phyloP scores from a whole-genome alignment of 2,113 vertebrate genomes.

The Vombatus ursinus region DNA sequence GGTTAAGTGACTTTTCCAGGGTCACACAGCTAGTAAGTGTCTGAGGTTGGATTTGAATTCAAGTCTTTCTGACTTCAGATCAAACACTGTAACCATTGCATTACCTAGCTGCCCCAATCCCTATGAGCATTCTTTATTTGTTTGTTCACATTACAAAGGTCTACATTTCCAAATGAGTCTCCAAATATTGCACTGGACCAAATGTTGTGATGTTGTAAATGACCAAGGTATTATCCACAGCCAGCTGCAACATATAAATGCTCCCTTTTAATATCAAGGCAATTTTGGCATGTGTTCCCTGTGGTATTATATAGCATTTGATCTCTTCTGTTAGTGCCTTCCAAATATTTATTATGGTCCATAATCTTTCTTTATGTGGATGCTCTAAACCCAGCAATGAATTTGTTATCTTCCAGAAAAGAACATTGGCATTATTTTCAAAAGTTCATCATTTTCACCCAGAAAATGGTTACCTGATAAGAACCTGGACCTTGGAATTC shows the following conservation, averaged over 20 bases:
- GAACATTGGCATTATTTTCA: not conserved
- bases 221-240: constrained; percentile 60
- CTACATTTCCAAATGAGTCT: constrained; percentile 53
- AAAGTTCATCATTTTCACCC: constrained; percentile 48
- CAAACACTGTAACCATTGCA: not conserved
- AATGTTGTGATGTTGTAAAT: constrained; percentile 65
- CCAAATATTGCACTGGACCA: constrained; percentile 56
- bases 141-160: constrained; percentile 45
- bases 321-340: constrained; percentile 46
- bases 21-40: not conserved
- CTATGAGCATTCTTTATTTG: not conserved
- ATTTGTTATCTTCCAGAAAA: constrained; percentile 52
- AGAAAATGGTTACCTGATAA: constrained; percentile 18
- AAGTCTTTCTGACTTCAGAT: not conserved
- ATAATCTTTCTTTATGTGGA: constrained; percentile 56
- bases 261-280: constrained; percentile 57
- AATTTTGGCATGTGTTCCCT: constrained; percentile 41
- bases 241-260: constrained; percentile 66
- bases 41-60: not conserved
- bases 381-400: constrained; percentile 35
- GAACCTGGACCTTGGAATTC: not conserved
- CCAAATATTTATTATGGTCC: constrained; percentile 53
- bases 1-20: not conserved
- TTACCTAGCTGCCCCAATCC: not conserved
- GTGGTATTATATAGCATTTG: constrained; percentile 47